A percentile compares a stretch with the other conserved stretches of the same genome.
These are phyloP conservation scores for Opisthograptis luteolata DNA, from an alignment of 2,888 invertebrate genomes.

Conservation along the genomic window DNA sequence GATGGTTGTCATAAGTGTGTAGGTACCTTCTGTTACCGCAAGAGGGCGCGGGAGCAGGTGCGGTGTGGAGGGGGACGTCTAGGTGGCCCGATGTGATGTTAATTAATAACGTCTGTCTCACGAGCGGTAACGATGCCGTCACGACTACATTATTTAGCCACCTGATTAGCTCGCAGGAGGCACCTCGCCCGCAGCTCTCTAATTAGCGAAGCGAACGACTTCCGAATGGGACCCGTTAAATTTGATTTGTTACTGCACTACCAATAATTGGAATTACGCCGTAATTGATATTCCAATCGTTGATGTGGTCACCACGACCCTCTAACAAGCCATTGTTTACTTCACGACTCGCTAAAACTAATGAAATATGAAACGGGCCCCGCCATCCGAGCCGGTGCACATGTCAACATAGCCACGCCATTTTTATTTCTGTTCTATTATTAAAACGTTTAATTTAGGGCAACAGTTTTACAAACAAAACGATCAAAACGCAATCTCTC, in stretches of 20 bases:
- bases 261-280: conserved; percentile 74
- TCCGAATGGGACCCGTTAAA: conserved; percentile 63
- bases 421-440: conserved; percentile 80
- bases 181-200: conserved; percentile 73
- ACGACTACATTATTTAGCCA: conserved; percentile 83
- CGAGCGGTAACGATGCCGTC: conserved; percentile 79
- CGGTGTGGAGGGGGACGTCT: conserved; percentile 35
- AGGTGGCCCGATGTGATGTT: conserved; percentile 70
- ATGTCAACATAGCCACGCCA: conserved; percentile 64
- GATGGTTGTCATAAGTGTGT: conserved; percentile 24
- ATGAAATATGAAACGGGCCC: conserved; percentile 68
- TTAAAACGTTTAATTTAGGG: conserved; percentile 83
- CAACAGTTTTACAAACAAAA: conserved; percentile 81
- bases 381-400: conserved; percentile 47
- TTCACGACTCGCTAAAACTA: conserved; percentile 57
- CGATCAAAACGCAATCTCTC: conserved; percentile 81
- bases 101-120: conserved; percentile 83
- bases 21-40: conserved; percentile 34
- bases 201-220: conserved; percentile 76
- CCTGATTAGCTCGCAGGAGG: conserved; percentile 79
- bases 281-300: conserved; percentile 66
- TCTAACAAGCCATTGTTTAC: too few relatives aligned
- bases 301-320: conserved; percentile 55
- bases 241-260: conserved; percentile 79
- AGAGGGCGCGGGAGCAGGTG: conserved; percentile 27